Conservation (phyloP, 2,888 invertebrate genomes). For the Oscheius sp. region DNA sequence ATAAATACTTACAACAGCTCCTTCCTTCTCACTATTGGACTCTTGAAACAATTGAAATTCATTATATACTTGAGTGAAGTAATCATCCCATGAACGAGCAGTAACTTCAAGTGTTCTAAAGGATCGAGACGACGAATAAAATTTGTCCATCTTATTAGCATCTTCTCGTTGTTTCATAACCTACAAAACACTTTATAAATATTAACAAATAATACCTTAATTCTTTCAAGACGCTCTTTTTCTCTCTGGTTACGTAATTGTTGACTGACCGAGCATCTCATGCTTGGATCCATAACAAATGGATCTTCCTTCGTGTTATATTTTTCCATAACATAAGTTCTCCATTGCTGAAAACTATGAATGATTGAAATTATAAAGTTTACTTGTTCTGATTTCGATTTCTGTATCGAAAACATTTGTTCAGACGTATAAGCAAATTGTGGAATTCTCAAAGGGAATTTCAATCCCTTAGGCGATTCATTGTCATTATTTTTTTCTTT, state of each 20-base stretch:
- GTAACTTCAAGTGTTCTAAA: background rate
- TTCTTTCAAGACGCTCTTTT: conserved; percentile 40
- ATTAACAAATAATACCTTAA: conserved; percentile 41
- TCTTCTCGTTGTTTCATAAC: conserved; percentile 10
- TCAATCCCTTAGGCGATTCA: background rate
- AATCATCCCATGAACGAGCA: conserved; percentile 13
- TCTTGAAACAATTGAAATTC: conserved; percentile 3
- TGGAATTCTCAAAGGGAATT: conserved; percentile 1
- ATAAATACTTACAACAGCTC: conserved; percentile 11
- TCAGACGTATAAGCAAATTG: conserved; percentile 33
- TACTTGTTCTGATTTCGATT: conserved; percentile 30
- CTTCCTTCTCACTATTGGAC: background rate
- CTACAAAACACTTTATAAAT: background rate
- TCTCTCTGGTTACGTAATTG: conserved; percentile 36
- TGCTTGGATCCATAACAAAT: conserved; percentile 43
- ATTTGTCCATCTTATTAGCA: background rate
- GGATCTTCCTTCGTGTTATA: conserved; percentile 54
- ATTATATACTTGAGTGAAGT: background rate
- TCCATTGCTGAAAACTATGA: conserved; percentile 34
- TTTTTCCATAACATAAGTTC: conserved; percentile 40
- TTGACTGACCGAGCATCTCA: conserved; percentile 44
- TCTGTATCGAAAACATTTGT: conserved; percentile 40
- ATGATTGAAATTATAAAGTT: background rate
- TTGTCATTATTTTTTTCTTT: conserved; percentile 3
- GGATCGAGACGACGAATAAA: conserved; percentile 11